Conservation (phyloP, 2,113 vertebrate species). For the Ginglymostoma cirratum region DNA sequence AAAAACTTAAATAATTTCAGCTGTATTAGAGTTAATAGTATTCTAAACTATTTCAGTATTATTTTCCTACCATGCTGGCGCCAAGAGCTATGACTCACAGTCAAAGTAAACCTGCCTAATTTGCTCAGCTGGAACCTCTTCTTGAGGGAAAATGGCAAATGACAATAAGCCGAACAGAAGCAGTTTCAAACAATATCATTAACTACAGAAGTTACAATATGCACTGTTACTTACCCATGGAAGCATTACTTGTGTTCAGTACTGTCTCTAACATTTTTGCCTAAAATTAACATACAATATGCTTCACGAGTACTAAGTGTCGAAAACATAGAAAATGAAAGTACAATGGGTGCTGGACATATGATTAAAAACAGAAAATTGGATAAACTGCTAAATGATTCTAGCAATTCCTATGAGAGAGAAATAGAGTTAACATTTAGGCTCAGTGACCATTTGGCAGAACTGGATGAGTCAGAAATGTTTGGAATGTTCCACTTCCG, state of each 20-base stretch:
- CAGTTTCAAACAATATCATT: background rate
- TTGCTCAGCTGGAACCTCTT: background rate
- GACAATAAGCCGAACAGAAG: background rate
- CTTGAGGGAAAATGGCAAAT: background rate
- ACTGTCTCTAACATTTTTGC: background rate
- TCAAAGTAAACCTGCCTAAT: background rate
- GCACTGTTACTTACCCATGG: background rate
- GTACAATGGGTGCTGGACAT: too few species aligned
- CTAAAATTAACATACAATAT: background rate
- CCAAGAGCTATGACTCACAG: background rate
- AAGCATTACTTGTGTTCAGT: background rate
- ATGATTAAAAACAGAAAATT: too few species aligned
- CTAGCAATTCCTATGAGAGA: too few species aligned
- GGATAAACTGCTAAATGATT: too few species aligned
- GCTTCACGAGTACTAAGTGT: background rate
- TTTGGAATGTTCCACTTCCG: too few species aligned
- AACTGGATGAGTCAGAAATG: too few species aligned
- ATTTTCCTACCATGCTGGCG: background rate
- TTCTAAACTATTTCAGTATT: background rate
- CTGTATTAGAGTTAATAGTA: background rate
- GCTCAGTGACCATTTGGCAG: too few species aligned
- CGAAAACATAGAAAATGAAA: background rate
- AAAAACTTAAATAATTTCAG: constrained; percentile 2
- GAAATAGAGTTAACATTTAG: too few species aligned
- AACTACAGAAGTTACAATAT: background rate